phyloP scores from a whole-genome alignment of 1,140 invertebrate genomes.

The Aphelenchoides avenae region DNA sequence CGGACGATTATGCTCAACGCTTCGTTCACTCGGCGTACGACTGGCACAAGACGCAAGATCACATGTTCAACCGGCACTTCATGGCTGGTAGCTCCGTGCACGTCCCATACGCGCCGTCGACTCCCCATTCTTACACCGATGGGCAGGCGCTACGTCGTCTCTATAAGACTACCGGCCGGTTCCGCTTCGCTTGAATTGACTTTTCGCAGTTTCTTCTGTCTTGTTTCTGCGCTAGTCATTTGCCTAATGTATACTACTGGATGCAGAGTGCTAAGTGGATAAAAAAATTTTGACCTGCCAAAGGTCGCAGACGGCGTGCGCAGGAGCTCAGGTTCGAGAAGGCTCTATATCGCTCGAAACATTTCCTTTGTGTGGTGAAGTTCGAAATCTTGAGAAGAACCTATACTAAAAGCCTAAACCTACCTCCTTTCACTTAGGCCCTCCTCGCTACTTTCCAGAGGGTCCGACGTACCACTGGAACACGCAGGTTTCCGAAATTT shows the following conservation, averaged over 20 bases:
- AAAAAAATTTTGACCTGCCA: neutral
- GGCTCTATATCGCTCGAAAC: too few relatives aligned
- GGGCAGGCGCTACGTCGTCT: slow-evolving; percentile 45
- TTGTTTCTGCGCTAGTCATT: too few relatives aligned
- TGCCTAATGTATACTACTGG: too few relatives aligned
- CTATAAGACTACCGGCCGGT: slow-evolving; percentile 56
- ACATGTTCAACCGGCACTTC: slow-evolving; percentile 56
- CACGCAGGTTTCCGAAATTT: too few relatives aligned
- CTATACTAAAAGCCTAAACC: too few relatives aligned
- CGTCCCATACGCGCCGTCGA: slow-evolving; percentile 49
- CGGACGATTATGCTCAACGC: slow-evolving; percentile 56
- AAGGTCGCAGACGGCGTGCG: neutral
- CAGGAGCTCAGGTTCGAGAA: too few relatives aligned
- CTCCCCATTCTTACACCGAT: slow-evolving; percentile 52
- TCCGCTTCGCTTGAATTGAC: slow-evolving; percentile 45
- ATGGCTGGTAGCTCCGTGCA: slow-evolving; percentile 45
- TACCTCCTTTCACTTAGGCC: too few relatives aligned
- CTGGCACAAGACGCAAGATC: slow-evolving; percentile 58
- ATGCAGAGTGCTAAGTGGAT: slow-evolving; percentile 5
- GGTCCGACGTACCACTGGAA: too few relatives aligned
- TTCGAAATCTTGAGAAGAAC: too few relatives aligned
- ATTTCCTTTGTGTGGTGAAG: too few relatives aligned
- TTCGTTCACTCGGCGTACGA: slow-evolving; percentile 50
- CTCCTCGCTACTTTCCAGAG: too few relatives aligned
- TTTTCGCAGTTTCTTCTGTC: too few relatives aligned